phyloP scores from a whole-genome alignment of 2,113 vertebrate genomes.

The Cheirogaleus medius region DNA sequence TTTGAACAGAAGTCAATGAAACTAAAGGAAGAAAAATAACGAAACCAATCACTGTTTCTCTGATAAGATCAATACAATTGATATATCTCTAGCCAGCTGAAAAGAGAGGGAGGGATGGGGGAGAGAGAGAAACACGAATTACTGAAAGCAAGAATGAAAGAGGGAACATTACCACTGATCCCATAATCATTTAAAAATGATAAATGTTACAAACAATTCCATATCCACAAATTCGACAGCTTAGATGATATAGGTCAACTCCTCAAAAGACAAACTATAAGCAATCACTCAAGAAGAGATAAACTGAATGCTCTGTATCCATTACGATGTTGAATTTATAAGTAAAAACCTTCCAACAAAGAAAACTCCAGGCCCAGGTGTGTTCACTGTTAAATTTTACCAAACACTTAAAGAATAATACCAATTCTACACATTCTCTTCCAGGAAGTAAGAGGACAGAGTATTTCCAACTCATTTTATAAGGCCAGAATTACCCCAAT shows the following conservation, averaged over 20 bases:
- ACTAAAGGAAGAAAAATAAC: not conserved
- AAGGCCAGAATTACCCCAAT: not conserved
- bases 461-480: not conserved
- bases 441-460: not conserved
- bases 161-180: not conserved
- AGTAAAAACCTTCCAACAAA: not conserved
- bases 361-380: not conserved
- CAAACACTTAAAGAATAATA: not conserved
- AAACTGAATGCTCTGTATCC: not conserved
- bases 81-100: not conserved
- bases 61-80: not conserved
- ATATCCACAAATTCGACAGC: not conserved
- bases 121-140: not conserved
- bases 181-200: not conserved
- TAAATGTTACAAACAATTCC: not conserved
- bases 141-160: not conserved
- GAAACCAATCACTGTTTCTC: not conserved
- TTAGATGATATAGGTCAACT: not conserved
- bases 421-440: not conserved
- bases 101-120: not conserved
- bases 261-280: not conserved
- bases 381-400: not conserved
- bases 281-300: not conserved
- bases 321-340: not conserved
- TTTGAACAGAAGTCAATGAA: not conserved